Evolutionary conservation across 2,888 invertebrate species (phyloP).

Genomic region (Ophioninae sp.): DNA sequence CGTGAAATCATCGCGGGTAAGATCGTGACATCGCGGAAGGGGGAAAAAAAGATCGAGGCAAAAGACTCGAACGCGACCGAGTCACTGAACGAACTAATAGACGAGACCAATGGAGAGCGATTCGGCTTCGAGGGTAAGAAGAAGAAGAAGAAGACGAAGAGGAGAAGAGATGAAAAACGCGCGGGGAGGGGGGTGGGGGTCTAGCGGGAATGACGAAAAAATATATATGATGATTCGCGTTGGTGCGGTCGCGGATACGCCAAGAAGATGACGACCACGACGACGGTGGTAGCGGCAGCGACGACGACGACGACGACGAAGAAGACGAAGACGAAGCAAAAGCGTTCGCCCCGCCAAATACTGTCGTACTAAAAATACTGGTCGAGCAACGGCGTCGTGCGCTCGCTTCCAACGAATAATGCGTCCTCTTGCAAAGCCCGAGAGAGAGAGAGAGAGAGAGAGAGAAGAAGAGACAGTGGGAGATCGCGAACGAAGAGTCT

Average conservation of each 20-base stretch:
- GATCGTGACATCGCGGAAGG: conserved; percentile 47
- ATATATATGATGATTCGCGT: conserved; percentile 49
- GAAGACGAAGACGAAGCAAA: conserved; percentile 66
- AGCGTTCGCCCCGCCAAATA: conserved; percentile 79
- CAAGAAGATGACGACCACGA: conserved; percentile 50
- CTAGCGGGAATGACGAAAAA: conserved; percentile 16
- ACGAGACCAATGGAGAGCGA: conserved; percentile 64
- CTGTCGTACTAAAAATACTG: conserved; percentile 79
- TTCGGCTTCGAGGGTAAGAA: conserved; percentile 14
- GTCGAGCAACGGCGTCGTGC: conserved; percentile 70
- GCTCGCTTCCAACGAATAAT: conserved; percentile 72
- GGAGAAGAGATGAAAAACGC: not conserved
- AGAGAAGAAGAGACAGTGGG: conserved; percentile 31
- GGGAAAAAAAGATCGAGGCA: conserved; percentile 59
- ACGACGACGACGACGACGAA: conserved; percentile 63
- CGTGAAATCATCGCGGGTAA: conserved; percentile 50
- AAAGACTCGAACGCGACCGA: conserved; percentile 66
- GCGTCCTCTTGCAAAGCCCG: conserved; percentile 67
- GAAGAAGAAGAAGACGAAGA: conserved; percentile 7
- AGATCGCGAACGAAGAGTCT: conserved; percentile 11
- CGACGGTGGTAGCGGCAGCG: conserved; percentile 62
- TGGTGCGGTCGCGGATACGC: conserved; percentile 53
- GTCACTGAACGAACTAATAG: conserved; percentile 69
- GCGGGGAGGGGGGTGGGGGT: not conserved
- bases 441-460: conserved; percentile 35